Percentiles rank a stretch among this genome's conserved stretches.
phyloP scores from a whole-genome alignment of 2,888 invertebrate species.

The Apodemia mormo region DNA sequence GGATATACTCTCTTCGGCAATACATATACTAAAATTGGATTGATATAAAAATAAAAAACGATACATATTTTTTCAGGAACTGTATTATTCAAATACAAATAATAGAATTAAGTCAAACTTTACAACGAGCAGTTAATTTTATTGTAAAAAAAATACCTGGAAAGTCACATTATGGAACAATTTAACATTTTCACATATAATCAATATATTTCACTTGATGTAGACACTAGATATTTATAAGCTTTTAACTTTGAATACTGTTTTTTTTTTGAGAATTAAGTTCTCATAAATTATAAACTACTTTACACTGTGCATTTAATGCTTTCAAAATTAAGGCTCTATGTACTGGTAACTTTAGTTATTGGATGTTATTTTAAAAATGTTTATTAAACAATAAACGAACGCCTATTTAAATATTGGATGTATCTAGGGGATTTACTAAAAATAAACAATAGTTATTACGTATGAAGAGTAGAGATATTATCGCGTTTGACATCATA shows the following conservation, averaged over 20 bases:
- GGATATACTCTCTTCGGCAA: too few relatives aligned
- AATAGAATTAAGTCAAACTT: background rate
- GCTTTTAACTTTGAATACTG: constrained; percentile 12
- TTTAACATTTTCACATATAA: background rate
- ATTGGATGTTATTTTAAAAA: background rate
- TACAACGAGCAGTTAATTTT: background rate
- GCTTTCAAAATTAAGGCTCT: constrained; percentile 41
- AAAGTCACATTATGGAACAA: background rate
- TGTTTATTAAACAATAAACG: background rate
- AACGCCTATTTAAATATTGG: background rate
- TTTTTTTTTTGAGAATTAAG: constrained; percentile 57
- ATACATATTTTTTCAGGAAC: too few relatives aligned
- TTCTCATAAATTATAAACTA: constrained; percentile 51
- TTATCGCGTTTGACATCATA: background rate
- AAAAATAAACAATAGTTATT: background rate
- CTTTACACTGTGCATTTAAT: constrained; percentile 57
- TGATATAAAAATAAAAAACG: too few relatives aligned
- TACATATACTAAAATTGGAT: too few relatives aligned
- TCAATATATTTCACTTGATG: background rate
- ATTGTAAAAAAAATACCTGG: background rate
- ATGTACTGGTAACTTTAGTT: constrained; percentile 36
- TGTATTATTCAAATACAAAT: background rate
- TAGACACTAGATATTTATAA: background rate
- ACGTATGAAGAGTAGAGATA: too few relatives aligned
- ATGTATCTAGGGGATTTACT: background rate